These are phyloP conservation scores for Scaptomyza graminum DNA, from an alignment of 1,140 invertebrate genomes.

Conservation along the genomic window DNA sequence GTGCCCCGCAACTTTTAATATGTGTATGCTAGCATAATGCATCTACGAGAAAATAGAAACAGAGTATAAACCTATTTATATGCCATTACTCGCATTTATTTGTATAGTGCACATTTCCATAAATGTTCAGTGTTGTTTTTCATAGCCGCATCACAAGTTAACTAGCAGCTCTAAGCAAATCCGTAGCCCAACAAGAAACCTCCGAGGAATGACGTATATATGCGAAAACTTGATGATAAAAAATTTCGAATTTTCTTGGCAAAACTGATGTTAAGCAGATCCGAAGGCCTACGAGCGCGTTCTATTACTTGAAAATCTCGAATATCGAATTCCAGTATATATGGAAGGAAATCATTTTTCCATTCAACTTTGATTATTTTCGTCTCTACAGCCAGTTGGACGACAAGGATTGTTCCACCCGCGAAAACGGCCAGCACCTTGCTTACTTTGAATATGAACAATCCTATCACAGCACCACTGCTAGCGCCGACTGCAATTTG, in stretches of 20 bases:
- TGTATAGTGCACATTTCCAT: constrained; percentile 16
- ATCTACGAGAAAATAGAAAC: not conserved
- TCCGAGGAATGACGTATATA: constrained; percentile 29
- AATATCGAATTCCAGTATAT: not conserved
- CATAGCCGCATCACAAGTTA: constrained; percentile 5
- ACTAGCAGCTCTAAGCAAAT: constrained; percentile 4
- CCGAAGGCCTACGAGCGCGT: no score
- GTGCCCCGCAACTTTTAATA: constrained; percentile 53
- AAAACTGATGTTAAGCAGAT: no score
- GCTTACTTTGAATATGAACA: constrained; percentile 32
- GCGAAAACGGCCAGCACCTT: constrained; percentile 43
- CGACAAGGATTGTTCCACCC: constrained; percentile 23
- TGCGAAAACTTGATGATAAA: no score
- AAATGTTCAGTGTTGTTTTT: not conserved
- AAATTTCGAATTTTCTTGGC: no score
- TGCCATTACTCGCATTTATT: constrained; percentile 8
- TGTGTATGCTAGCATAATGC: constrained; percentile 8
- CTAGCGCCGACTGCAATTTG: constrained; percentile 51
- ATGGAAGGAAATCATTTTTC: not conserved
- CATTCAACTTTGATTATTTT: constrained; percentile 19
- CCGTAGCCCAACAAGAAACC: constrained; percentile 62
- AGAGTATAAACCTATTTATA: constrained; percentile 10
- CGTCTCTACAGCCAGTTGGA: constrained; percentile 37
- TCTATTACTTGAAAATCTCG: not conserved
- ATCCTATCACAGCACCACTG: constrained; percentile 40